phyloP scores from a whole-genome alignment of 2,113 vertebrate genomes.

The Coptodon bakossiorum region DNA sequence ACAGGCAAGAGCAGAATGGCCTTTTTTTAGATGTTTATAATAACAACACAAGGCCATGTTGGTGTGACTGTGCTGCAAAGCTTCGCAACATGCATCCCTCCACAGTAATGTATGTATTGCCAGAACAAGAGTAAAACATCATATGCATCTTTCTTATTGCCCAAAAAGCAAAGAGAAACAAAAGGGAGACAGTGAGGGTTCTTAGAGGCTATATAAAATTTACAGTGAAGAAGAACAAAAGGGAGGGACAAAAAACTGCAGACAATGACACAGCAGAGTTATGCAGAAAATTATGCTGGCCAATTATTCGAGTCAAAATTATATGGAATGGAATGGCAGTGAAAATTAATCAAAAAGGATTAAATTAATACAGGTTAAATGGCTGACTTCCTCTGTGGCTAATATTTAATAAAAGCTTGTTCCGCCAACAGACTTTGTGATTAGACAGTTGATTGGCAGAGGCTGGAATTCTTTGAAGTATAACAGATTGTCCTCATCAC shows the following conservation, averaged over 20 bases:
- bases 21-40: slow-evolving; percentile 24
- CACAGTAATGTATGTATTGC: not conserved
- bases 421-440: slow-evolving; percentile 45
- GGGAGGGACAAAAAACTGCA: not conserved
- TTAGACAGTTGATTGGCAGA: slow-evolving; percentile 43
- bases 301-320: slow-evolving; percentile 46
- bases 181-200: not conserved
- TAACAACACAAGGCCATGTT: not conserved
- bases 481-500: slow-evolving; percentile 33
- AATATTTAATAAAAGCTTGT: slow-evolving; percentile 54
- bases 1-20: slow-evolving; percentile 27
- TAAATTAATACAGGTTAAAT: slow-evolving; percentile 61
- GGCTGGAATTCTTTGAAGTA: slow-evolving; percentile 20
- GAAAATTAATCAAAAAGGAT: slow-evolving; percentile 55
- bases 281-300: slow-evolving; percentile 25
- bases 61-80: not conserved
- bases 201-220: slow-evolving; percentile 17
- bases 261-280: slow-evolving; percentile 32
- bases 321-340: slow-evolving; percentile 24
- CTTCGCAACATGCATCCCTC: not conserved
- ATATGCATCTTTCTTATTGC: slow-evolving; percentile 32
- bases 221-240: slow-evolving; percentile 4
- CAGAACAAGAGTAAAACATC: slow-evolving; percentile 1
- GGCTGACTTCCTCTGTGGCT: slow-evolving; percentile 28
- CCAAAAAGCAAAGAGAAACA: not conserved